Evolutionary conservation across 2,888 invertebrate genomes (phyloP).

Genomic region (Auanema sp.): DNA sequence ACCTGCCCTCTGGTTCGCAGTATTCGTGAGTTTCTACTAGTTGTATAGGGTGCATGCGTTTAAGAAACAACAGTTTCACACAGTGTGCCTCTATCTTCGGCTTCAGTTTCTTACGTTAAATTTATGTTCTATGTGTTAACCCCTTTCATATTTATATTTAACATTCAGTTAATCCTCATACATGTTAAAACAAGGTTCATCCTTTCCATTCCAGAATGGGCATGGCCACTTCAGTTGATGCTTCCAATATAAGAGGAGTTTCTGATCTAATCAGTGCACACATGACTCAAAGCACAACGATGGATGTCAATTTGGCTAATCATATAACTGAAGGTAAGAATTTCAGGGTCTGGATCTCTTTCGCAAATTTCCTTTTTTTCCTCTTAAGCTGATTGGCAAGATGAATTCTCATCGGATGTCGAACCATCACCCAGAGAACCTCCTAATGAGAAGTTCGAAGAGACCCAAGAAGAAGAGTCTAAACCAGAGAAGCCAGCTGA

Average conservation of each 20-base stretch:
- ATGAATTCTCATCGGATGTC: constrained; percentile 58
- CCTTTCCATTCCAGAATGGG: constrained; percentile 29
- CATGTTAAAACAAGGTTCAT: background rate
- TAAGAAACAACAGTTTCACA: background rate
- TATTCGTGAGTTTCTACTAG: constrained; percentile 17
- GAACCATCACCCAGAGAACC: constrained; percentile 45
- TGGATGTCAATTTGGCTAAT: constrained; percentile 62
- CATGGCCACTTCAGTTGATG: constrained; percentile 62
- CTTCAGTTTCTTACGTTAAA: constrained; percentile 4
- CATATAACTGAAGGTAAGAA: constrained; percentile 62
- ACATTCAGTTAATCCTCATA: background rate
- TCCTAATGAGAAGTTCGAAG: constrained; percentile 14
- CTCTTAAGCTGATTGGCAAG: constrained; percentile 59
- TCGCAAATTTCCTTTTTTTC: constrained; percentile 1
- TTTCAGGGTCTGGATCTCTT: too few species aligned
- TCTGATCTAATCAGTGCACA: constrained; percentile 62
- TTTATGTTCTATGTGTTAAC: constrained; percentile 8
- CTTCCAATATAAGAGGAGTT: constrained; percentile 60
- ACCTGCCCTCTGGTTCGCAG: constrained; percentile 21
- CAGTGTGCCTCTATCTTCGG: constrained; percentile 1
- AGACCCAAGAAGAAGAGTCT: background rate
- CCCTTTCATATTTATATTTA: constrained; percentile 5
- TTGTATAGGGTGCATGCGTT: background rate
- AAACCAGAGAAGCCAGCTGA: background rate
- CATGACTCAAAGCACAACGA: constrained; percentile 62